Evolutionary conservation across 2,888 invertebrate species (phyloP), one percentile per base, ranked within the genome.

Genomic region (Mayetiola destructor): DNA sequence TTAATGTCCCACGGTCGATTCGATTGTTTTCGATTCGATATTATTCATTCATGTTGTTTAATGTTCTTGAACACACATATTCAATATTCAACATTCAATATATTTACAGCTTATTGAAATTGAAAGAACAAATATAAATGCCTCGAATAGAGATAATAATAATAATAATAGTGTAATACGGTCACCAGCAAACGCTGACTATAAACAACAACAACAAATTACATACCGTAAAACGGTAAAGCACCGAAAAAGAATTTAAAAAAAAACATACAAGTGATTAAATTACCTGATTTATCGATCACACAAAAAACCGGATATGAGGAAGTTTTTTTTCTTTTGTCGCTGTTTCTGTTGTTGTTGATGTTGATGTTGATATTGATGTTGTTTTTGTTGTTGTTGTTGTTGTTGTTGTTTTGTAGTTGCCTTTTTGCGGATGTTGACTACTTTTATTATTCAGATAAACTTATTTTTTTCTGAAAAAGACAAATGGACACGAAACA

Each of bases 291-390:
- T 56, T 56, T 56, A 39, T 39, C 18, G 56, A 37, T 48, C 48
- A 39, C 29, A 56, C 56, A 56, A 56, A 56, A 48, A 32, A 56
- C 56, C 56, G 56, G 56, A 56, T 56, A 56, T 56, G 56, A 56
- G 56, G 56, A 56, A 56, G 56, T 56, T 56, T 48, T 48, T 35
- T 56, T 54, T 23, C 48, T 48, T 23, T 48, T 48, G 48, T 48
- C 48, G 48, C n/a, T n/a, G n/a, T n/a, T n/a, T n/a, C n/a, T 48
- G 14, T 27, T 23, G 27, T 48, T 48, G 48, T 48, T 48, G 48
- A 48, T n/a, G n/a, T n/a, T n/a, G n/a, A n/a, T n/a, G n/a, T n/a
- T n/a, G n/a, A n/a, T n/a, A n/a, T n/a, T n/a, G n/a, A n/a, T n/a
- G 48, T 48, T 48, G 48, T 27, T 48, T 48, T 48, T 48, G 48